Conservation (phyloP, 2,797 vertebrate species). For the Dallia pectoralis region DNA sequence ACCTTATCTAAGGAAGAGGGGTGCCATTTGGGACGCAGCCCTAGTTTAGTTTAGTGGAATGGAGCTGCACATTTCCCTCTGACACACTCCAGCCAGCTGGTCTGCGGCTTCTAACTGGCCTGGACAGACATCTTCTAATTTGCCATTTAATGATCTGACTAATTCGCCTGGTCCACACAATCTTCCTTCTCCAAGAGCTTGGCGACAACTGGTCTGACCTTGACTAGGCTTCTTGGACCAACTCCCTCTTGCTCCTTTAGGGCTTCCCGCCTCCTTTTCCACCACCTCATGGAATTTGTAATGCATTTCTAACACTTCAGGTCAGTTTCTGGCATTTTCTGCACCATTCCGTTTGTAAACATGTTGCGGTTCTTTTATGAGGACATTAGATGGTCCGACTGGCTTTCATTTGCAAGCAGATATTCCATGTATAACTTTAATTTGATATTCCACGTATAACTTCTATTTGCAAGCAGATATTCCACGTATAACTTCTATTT, state of each 20-base stretch:
- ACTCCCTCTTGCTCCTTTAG: not conserved
- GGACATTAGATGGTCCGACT: not conserved
- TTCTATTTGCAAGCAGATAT: too few species aligned
- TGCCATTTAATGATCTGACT: constrained; percentile 6
- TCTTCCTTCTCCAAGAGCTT: not conserved
- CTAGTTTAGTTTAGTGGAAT: not conserved
- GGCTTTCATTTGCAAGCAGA: not conserved
- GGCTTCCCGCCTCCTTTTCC: not conserved
- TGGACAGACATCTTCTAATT: constrained; percentile 10
- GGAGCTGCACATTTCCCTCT: constrained; percentile 5
- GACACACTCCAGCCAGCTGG: not conserved
- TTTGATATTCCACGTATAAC: too few species aligned
- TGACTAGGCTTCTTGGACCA: not conserved
- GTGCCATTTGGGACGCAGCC: not conserved
- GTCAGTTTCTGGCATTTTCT: not conserved
- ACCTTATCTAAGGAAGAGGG: not conserved
- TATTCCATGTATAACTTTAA: too few species aligned
- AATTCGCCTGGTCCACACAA: not conserved
- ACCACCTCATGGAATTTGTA: not conserved
- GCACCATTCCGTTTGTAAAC: not conserved
- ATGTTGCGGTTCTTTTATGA: not conserved
- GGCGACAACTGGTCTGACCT: not conserved
- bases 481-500: too few species aligned
- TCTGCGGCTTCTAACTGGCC: constrained; percentile 10
- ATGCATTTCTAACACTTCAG: not conserved